A percentile compares a stretch with the other conserved stretches of the same genome.
Conservation (phyloP, 2,888 invertebrate species). For the Clusia tigrina region DNA sequence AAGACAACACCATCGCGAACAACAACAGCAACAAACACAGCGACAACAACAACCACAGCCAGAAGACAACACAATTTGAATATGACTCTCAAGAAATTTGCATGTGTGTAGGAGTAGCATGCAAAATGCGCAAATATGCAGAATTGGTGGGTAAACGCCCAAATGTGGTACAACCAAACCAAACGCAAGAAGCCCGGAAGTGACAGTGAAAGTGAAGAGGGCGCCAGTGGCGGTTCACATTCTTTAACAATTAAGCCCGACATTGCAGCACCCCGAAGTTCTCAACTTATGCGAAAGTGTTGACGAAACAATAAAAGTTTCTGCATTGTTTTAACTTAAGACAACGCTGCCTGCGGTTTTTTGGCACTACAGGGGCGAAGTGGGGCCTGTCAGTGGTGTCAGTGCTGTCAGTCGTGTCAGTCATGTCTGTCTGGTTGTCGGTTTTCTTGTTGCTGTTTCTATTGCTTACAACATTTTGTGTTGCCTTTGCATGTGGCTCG, state of each 20-base stretch:
- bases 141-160: too few relatives aligned
- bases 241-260: constrained; percentile 7
- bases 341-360: not conserved
- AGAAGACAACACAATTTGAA: not conserved
- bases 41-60: too few relatives aligned
- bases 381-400: too few relatives aligned
- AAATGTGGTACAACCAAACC: too few relatives aligned
- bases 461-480: not conserved
- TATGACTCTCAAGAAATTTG: too few relatives aligned
- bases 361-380: not conserved
- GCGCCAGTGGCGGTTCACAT: too few relatives aligned
- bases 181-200: too few relatives aligned
- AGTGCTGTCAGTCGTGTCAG: not conserved
- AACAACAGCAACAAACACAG: too few relatives aligned
- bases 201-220: too few relatives aligned
- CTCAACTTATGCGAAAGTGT: constrained; percentile 5
- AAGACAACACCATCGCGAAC: constrained; percentile 42
- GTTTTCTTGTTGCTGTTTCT: not conserved
- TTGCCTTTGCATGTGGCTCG: not conserved
- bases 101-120: too few relatives aligned
- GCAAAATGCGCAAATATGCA: too few relatives aligned
- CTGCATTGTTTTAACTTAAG: not conserved
- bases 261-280: not conserved
- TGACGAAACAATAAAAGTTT: constrained; percentile 10
- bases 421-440: not conserved